Evolutionary conservation across 2,113 vertebrate genomes (phyloP).

Genomic region (Thamnophis sirtalis): DNA sequence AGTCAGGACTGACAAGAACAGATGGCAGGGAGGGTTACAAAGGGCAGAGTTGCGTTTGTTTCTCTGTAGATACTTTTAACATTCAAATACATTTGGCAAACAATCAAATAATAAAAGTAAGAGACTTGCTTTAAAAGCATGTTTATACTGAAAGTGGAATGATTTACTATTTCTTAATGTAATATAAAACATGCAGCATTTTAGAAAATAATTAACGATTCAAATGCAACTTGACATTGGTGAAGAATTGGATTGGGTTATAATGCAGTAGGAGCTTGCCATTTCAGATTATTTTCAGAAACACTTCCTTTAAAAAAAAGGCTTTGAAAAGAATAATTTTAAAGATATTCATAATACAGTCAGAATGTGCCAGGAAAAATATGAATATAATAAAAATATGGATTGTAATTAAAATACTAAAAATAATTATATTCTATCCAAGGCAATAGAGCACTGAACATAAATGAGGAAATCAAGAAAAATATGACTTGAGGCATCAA

Average conservation of each 20-base stretch:
- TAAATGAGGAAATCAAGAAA: slow-evolving; percentile 15
- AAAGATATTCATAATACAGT: neutral
- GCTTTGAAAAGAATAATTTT: neutral
- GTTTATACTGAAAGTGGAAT: neutral
- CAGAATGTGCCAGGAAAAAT: neutral
- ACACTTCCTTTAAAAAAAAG: neutral
- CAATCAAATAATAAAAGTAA: neutral
- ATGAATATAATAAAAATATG: slow-evolving; percentile 2
- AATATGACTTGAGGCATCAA: slow-evolving; percentile 7
- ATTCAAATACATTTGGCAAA: neutral
- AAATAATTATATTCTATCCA: neutral
- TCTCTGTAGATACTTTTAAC: neutral
- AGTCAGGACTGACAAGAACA: slow-evolving; percentile 8
- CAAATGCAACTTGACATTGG: neutral
- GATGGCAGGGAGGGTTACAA: slow-evolving; percentile 5
- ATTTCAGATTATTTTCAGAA: neutral
- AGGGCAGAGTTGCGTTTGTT: neutral
- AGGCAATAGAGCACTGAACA: neutral
- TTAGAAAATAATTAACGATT: neutral
- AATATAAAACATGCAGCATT: neutral
- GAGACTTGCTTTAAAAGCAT: neutral
- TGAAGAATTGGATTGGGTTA: neutral
- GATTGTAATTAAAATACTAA: neutral
- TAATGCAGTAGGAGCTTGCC: neutral
- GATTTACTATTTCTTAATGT: neutral